Base-by-base conservation (phyloP, 2,888 invertebrate genomes). In the Diadromus collaris region DNA sequence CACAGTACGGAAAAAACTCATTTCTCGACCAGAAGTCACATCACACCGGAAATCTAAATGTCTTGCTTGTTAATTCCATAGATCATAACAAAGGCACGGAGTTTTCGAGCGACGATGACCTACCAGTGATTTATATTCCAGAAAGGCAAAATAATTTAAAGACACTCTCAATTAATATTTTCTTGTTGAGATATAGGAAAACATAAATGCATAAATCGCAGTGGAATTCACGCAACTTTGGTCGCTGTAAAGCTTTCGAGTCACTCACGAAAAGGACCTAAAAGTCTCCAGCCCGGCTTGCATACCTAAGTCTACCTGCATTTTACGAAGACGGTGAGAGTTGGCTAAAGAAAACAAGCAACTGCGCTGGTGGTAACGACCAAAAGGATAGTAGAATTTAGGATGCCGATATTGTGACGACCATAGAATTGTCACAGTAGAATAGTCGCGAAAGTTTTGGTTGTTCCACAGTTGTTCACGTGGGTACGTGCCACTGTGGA, bases 361-460 rank as follows among this genome's bases (percentile, higher is more conserved):
- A 16, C 38, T 16, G 38, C 38, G 38, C 16, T 16, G 16, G 16
- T 41, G 13, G 5, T 41, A 13, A 5, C 56, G 56, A 27, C n/a
- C 27, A n/a, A 56, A 29, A 7, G 56, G 16, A 16, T 16, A n/a
- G 10, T 2, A 29, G 56, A 6, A 56, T 29, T 29, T 13, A 56
- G 24, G 27, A 29, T 3, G 9, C 27, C 21, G n/a, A n/a, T 38
- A 41, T 19, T 63, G 44, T 63, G 24, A 41, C 63, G 32, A 61
- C 13, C 61, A 67, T 72, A 81, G 75, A 72, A 80, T 70, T 65
- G 71, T 70, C 64, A 68, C 60, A 67, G 29, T 63, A 67, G 29
- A 70, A 78, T 58, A 73, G 70, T 77, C 76, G 81, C 71, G 67
- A 77, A 79, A 60, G 63, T 77, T 63, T 21, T 41, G 21, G 56